Evolutionary conservation across 2,797 vertebrate genomes (phyloP).

Genomic region (Sibirionetta formosa): DNA sequence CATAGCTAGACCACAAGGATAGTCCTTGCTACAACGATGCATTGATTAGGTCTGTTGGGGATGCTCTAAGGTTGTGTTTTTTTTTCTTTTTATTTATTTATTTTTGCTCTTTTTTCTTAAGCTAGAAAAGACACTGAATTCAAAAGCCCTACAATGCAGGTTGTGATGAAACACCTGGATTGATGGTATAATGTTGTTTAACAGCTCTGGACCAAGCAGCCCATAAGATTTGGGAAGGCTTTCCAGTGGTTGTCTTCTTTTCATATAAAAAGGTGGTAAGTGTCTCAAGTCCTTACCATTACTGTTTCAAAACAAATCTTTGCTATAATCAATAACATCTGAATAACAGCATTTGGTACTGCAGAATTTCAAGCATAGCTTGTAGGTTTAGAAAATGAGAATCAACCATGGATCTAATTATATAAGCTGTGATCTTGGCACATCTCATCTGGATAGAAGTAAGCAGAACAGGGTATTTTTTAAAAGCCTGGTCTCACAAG

Average conservation of each 20-base stretch:
- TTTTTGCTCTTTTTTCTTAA: not conserved
- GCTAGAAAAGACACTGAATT: not conserved
- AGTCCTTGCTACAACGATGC: not conserved
- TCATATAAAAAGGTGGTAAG: not conserved
- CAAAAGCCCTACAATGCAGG: not conserved
- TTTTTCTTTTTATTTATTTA: not conserved
- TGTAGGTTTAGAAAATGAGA: not conserved
- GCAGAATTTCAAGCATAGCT: not conserved
- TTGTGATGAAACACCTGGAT: not conserved
- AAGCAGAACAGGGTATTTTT: not conserved
- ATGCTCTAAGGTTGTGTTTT: too few relatives aligned
- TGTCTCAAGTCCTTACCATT: not conserved
- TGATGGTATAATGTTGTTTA: not conserved
- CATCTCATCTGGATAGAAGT: not conserved
- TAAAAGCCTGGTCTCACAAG: not conserved
- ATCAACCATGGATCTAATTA: not conserved
- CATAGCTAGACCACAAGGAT: not conserved
- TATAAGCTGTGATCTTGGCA: not conserved
- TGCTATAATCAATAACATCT: not conserved
- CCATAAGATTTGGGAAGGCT: not conserved
- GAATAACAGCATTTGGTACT: not conserved
- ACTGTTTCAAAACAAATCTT: not conserved
- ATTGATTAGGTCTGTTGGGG: not conserved
- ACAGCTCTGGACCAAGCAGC: not conserved
- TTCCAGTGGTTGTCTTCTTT: not conserved